These are phyloP conservation scores for Neopipo cinnamomea DNA, from an alignment of 2,113 vertebrate species.

Conservation along the genomic window DNA sequence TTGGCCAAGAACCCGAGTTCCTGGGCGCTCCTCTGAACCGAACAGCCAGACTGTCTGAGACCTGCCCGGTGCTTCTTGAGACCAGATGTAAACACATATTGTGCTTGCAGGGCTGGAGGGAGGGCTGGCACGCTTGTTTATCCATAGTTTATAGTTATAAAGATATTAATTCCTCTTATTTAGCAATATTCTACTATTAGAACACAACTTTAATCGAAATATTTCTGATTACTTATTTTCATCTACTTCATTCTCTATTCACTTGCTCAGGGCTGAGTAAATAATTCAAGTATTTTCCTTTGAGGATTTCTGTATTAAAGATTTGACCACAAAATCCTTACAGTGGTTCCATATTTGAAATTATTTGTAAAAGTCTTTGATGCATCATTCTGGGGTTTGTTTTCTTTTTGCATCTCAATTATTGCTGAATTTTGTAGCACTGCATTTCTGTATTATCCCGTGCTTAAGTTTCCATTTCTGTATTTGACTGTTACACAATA, in stretches of 20 bases:
- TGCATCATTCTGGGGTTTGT: neutral
- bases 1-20: neutral
- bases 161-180: neutral
- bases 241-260: neutral
- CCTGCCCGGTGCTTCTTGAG: constrained; percentile 30
- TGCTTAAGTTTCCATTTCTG: neutral
- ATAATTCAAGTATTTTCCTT: constrained; percentile 32
- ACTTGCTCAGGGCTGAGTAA: neutral
- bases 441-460: neutral
- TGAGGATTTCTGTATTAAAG: neutral
- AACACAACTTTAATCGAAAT: neutral
- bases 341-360: neutral
- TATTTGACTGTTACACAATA: neutral
- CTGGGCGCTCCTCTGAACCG: neutral
- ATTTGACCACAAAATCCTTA: neutral
- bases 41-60: constrained; percentile 7
- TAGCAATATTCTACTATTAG: neutral
- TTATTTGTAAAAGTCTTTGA: neutral
- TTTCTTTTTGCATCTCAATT: neutral
- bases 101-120: constrained; percentile 21
- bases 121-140: neutral
- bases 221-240: neutral
- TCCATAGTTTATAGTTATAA: neutral
- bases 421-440: neutral
- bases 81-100: constrained; percentile 52